Evolutionary conservation across 2,888 invertebrate species (phyloP).

Genomic region (Petrolisthes cinctipes): DNA sequence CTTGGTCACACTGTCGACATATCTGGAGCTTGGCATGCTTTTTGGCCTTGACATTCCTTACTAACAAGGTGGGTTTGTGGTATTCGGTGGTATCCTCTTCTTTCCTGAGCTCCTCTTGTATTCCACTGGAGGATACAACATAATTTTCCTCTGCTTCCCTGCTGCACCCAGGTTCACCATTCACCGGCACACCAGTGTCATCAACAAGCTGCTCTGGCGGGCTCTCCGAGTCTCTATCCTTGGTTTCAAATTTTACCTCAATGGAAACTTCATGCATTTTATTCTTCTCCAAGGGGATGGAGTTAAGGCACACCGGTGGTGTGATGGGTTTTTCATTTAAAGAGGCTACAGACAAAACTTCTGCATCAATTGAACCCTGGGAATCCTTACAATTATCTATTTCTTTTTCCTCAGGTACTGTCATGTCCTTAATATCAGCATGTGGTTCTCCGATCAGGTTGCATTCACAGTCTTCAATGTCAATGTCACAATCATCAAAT

Average conservation of each 20-base stretch:
- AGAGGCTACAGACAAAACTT: neutral
- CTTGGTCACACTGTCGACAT: conserved; percentile 65
- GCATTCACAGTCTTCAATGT: conserved; percentile 61
- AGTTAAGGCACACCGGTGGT: neutral
- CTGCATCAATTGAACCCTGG: neutral
- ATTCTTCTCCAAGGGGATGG: neutral
- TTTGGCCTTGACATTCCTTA: conserved; percentile 60
- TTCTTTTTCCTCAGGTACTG: conserved; percentile 14
- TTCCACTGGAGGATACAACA: conserved; percentile 15
- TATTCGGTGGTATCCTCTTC: conserved; percentile 64
- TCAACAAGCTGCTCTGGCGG: neutral
- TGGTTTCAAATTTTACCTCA: neutral
- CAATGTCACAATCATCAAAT: conserved; percentile 61
- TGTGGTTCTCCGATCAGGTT: conserved; percentile 46
- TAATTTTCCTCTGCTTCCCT: neutral
- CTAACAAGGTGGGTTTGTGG: conserved; percentile 63
- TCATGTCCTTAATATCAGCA: neutral
- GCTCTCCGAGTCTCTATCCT: conserved; percentile 2
- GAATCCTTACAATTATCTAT: neutral
- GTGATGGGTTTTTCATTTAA: neutral
- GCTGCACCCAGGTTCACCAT: neutral
- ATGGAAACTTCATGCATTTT: neutral
- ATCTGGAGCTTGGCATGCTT: conserved; percentile 65
- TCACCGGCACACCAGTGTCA: neutral
- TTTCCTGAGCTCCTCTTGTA: conserved; percentile 49